These are phyloP conservation scores for Porites cylindrica DNA, from an alignment of 92 coral and sea anemone genomes.

Conservation along the genomic window DNA sequence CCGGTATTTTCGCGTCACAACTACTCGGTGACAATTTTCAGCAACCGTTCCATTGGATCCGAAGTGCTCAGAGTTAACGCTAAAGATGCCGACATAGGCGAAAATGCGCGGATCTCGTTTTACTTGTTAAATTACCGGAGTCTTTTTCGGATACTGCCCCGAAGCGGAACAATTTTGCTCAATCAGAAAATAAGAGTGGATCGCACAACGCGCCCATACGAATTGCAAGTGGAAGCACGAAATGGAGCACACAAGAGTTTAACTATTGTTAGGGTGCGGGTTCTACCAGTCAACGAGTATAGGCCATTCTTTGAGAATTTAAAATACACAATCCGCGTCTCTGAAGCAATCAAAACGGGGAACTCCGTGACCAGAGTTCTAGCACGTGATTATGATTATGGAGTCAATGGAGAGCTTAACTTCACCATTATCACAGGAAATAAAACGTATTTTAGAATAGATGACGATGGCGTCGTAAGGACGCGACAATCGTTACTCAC, in stretches of 20 bases:
- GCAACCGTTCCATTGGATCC: constrained; percentile 69
- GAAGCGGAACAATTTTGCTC: constrained; percentile 74
- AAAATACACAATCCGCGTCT: constrained; percentile 74
- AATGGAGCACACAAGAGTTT: constrained; percentile 69
- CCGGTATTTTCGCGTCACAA: constrained; percentile 62
- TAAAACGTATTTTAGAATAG: constrained; percentile 66
- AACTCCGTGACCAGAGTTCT: constrained; percentile 74
- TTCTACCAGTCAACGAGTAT: constrained; percentile 75
- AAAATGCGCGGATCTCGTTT: constrained; percentile 71
- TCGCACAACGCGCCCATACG: constrained; percentile 45
- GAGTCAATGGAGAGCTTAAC: constrained; percentile 65
- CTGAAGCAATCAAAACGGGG: constrained; percentile 83
- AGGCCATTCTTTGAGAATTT: constrained; percentile 77
- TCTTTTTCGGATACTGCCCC: constrained; percentile 76
- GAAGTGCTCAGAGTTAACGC: constrained; percentile 79
- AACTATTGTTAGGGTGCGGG: constrained; percentile 49
- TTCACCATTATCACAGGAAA: constrained; percentile 71
- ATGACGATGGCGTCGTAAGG: constrained; percentile 72
- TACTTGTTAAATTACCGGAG: constrained; percentile 49
- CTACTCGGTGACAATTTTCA: constrained; percentile 69
- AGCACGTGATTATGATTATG: constrained; percentile 79
- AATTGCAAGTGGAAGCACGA: constrained; percentile 69
- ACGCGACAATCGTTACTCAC: constrained; percentile 54
- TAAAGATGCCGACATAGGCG: constrained; percentile 71
- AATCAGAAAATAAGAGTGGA: constrained; percentile 70